Evolutionary conservation across 1,140 invertebrate species (phyloP), one percentile per base, ranked within the genome.

Genomic region (Pogonomyrmex californicus): DNA sequence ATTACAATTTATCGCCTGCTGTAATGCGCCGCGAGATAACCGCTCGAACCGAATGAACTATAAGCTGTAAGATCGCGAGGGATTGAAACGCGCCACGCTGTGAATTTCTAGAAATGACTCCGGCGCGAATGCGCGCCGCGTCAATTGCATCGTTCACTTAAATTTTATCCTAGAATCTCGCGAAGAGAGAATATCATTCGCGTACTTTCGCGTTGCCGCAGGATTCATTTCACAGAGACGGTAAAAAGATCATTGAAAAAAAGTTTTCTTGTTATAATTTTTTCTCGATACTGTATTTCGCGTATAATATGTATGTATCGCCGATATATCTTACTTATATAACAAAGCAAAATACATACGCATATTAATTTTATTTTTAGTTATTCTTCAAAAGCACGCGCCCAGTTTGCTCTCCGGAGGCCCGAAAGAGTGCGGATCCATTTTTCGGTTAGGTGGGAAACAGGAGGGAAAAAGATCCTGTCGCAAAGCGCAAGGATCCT

Each of bases 1-100:
- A 90, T 90, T 86, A 81, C 83, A 79, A 76, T 51, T 90, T 91
- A 91, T 91, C 90, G 83, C 47, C 6, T 41, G 51, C 65, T 51
- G 68, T 70, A 77, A 87, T 33, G 86, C 88, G 71, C 49, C 44
- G 23, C 49, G 38, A 76, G 89, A 91, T 91, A 91, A 90, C 70
- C 38, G 38, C 60, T 47, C 60, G 77, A 87, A 78, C 62, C 83
- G 65, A 65, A 71, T 62, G 33, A 76, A 58, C 58, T 54, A 14
- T 23, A 56, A 71, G 63, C 47, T 30, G n/a, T 17, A 47, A 58
- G 49, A 63, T 62, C 68, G 66, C 54, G 60, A 44, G 6, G 38
- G 70, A 68, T 49, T 44, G 62, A 58, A 83, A 66, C 44, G 38
- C 62, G 86, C 1, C 30, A 63, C 38, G 58, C 23, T 3, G 49